Evolutionary conservation across 2,888 invertebrate genomes (phyloP), one percentile per base, ranked within the genome.

Genomic region (Rhopalosiphum nymphaeae): DNA sequence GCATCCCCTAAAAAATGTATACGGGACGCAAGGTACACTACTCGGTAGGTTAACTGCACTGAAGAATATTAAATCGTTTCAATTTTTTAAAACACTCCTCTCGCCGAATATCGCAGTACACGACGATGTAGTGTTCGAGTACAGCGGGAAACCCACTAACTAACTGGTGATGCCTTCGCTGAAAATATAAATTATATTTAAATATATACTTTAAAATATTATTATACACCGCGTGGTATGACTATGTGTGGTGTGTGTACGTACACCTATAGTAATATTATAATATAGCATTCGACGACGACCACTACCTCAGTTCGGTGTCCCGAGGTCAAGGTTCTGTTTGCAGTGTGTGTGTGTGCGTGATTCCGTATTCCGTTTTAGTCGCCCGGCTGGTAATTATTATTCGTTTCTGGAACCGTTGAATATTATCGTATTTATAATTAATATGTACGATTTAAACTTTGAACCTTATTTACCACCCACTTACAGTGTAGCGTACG

Each of bases 241-340:
- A 85, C 78, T 36, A 78, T 36, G 36, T 78, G 3, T 21, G 21
- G 16, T 36, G 21, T 36, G 16, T 36, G 21, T 36, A 36, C 21
- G 2, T 7, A n/a, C 16, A 78, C 67, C 4, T 67, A 53, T 53
- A 53, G 4, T 3, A 53, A 53, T 53, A 53, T 53, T 53, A 53
- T 53, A 78, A 42, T 78, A 78, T 36, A 78, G 9, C 78, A 36
- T 36, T 36, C 78, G 67, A 67, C 16, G 16, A 53, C 9, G 67
- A 90, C 36, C 67, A 90, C n/a, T 46, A 90, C 67, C 67, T 46
- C n/a, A 16, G 92, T 92, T 92, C 42, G 61, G 46, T 49, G 46
- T 67, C 16, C 87, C 61, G 88, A 88, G 88, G 92, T 92, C 92
- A 92, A 92, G 92, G 88, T 88, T 88, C 26, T 36, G 56, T 36